A percentile compares a stretch with the other conserved stretches of the same genome.
Evolutionary conservation across 2,113 vertebrate genomes (phyloP).

Genomic region (Planiliza haematocheilus): DNA sequence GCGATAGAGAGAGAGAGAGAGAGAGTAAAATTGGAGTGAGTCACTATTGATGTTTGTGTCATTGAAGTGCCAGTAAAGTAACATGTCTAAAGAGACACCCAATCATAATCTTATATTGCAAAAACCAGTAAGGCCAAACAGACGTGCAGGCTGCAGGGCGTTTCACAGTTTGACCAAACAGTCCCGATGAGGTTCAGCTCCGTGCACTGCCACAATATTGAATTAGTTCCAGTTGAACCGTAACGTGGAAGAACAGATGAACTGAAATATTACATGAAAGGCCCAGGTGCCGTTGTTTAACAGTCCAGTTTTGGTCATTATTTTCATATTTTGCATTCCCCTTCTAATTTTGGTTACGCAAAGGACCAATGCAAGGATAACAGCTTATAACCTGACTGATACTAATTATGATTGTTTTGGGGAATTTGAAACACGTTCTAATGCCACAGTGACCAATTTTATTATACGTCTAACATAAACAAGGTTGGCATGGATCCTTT

Average conservation of each 20-base stretch:
- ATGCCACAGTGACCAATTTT: too few relatives aligned
- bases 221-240: background rate
- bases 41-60: conserved; percentile 7
- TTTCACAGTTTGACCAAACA: conserved; percentile 9
- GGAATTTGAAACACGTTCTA: too few relatives aligned
- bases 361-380: too few relatives aligned
- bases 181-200: conserved; percentile 14
- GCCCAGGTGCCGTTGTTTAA: background rate
- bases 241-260: conserved; percentile 11
- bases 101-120: conserved; percentile 59
- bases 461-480: too few relatives aligned
- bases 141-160: conserved; percentile 28
- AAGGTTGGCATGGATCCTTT: too few relatives aligned
- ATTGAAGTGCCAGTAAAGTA: conserved; percentile 17
- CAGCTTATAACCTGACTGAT: too few relatives aligned
- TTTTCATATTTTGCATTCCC: background rate
- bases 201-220: conserved; percentile 24
- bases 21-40: background rate
- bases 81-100: conserved; percentile 49
- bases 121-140: conserved; percentile 40
- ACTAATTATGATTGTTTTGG: too few relatives aligned
- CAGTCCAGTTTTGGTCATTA: too few relatives aligned
- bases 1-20: too few relatives aligned
- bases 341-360: background rate
- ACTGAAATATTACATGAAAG: background rate